A percentile compares a stretch with the other conserved stretches of the same genome.
Evolutionary conservation across 2,113 vertebrate species (phyloP).

Genomic region (Percopsis transmontana): DNA sequence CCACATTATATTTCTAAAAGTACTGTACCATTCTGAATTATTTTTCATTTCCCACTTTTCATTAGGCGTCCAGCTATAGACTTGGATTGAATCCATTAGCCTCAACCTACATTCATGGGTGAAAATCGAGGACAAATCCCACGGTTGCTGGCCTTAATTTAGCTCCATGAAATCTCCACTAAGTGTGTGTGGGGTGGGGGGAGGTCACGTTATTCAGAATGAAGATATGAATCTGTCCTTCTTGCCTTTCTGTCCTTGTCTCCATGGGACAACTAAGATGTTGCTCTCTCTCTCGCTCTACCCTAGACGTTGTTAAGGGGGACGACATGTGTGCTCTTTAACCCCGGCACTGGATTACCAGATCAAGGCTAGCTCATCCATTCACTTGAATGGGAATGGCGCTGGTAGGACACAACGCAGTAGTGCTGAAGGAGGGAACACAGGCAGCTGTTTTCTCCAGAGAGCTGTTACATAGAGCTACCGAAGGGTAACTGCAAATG

Average conservation of each 20-base stretch:
- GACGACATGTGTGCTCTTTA: no score
- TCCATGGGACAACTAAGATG: constrained; percentile 52
- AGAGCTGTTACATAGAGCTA: not conserved
- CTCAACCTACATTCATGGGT: constrained; percentile 72
- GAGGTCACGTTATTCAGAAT: constrained; percentile 32
- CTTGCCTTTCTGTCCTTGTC: constrained; percentile 53
- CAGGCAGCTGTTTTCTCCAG: constrained; percentile 12
- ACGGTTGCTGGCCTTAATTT: constrained; percentile 66
- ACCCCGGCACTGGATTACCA: no score
- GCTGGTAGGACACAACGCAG: not conserved
- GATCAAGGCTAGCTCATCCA: constrained; percentile 18
- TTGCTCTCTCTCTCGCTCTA: not conserved
- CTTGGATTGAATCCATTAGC: constrained; percentile 45
- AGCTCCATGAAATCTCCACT: constrained; percentile 51
- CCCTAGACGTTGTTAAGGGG: no score
- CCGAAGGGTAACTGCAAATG: constrained; percentile 16
- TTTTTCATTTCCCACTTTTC: constrained; percentile 13
- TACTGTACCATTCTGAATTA: not conserved
- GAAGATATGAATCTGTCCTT: constrained; percentile 55
- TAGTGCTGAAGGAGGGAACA: not conserved
- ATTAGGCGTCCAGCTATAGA: constrained; percentile 27
- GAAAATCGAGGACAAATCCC: constrained; percentile 71
- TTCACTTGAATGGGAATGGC: constrained; percentile 33
- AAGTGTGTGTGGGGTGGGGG: constrained; percentile 4
- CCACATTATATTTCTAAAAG: not conserved